Conservation (phyloP, 2,797 vertebrate species). For the Emys orbicularis region DNA sequence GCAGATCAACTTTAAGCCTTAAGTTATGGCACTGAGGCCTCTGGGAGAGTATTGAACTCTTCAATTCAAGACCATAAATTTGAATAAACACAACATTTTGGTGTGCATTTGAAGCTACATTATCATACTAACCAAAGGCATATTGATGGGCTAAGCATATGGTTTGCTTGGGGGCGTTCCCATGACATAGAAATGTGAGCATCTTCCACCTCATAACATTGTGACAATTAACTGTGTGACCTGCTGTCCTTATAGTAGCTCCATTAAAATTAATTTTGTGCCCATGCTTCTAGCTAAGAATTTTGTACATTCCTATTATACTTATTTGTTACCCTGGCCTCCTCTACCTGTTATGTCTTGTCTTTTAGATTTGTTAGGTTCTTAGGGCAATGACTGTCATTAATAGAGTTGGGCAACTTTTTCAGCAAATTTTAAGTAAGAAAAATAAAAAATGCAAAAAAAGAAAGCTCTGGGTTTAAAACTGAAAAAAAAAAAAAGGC, state of each 20-base stretch:
- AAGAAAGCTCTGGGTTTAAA: not conserved
- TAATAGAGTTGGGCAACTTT: not conserved
- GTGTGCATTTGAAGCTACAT: constrained; percentile 52
- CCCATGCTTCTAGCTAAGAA: not conserved
- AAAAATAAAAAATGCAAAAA: not conserved
- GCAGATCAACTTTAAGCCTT: constrained; percentile 33
- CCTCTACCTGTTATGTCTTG: not conserved
- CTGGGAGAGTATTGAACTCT: constrained; percentile 16
- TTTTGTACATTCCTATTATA: not conserved
- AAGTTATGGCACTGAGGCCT: constrained; percentile 42
- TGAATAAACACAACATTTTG: constrained; percentile 68
- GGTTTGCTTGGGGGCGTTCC: constrained; percentile 42
- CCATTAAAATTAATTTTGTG: not conserved
- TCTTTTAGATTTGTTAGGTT: constrained; percentile 10
- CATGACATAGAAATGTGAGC: constrained; percentile 40
- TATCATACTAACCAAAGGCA: constrained; percentile 61
- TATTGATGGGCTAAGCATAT: not conserved
- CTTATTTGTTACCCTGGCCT: constrained; percentile 1
- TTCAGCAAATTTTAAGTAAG: not conserved
- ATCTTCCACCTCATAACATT: constrained; percentile 43
- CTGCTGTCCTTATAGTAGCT: not conserved
- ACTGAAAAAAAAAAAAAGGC: not conserved
- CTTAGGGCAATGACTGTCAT: not conserved
- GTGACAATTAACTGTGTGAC: constrained; percentile 3
- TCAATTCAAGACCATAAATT: constrained; percentile 57